Conservation (phyloP, 1,140 invertebrate genomes). For the Trypoxylus dichotomus region DNA sequence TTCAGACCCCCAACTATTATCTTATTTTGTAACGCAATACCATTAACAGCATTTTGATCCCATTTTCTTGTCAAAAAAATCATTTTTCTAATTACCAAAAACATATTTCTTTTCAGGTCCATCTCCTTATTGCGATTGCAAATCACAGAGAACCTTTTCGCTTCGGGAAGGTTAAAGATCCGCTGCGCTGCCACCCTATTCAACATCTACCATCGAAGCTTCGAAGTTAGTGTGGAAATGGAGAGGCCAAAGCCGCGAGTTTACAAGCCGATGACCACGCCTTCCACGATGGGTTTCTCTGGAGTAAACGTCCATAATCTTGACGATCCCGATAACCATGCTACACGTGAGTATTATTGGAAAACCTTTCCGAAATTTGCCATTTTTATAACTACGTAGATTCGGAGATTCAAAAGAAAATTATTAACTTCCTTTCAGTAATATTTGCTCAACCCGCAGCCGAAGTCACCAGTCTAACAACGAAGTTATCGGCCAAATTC, state of each 20-base stretch:
- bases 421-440: neutral
- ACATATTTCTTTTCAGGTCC: constrained; percentile 40
- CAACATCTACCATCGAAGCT: constrained; percentile 62
- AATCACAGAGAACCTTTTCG: constrained; percentile 53
- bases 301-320: neutral
- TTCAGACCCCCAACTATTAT: too few relatives aligned
- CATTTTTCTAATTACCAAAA: neutral
- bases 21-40: too few relatives aligned
- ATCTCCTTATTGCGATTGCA: constrained; percentile 44
- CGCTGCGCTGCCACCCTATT: constrained; percentile 61
- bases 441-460: constrained; percentile 17
- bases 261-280: constrained; percentile 33
- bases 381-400: neutral
- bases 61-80: too few relatives aligned
- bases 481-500: neutral
- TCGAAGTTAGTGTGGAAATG: constrained; percentile 60
- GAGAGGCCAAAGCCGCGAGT: constrained; percentile 45
- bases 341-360: neutral
- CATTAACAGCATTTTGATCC: too few relatives aligned
- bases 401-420: neutral
- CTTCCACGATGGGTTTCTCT: constrained; percentile 10
- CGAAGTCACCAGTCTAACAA: constrained; percentile 14
- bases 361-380: too few relatives aligned
- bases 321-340: neutral
- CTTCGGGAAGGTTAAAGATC: constrained; percentile 58